phyloP scores from a whole-genome alignment of 2,888 invertebrate genomes.

The Buathra laborator region DNA sequence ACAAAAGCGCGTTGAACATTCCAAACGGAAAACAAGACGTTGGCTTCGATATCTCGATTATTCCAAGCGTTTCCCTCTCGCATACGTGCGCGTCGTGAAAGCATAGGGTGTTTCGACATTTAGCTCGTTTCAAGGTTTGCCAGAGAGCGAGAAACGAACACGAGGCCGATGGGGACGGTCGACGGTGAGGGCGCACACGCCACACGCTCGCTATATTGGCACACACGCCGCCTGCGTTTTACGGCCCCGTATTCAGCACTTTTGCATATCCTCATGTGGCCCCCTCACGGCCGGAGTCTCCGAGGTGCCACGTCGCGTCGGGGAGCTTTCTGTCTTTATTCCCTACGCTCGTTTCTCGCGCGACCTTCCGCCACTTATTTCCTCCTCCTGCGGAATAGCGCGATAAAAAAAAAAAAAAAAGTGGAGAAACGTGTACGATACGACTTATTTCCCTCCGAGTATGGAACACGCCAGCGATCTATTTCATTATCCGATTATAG shows the following conservation, averaged over 20 bases:
- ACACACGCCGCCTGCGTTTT: slow-evolving; percentile 83
- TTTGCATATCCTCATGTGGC: slow-evolving; percentile 79
- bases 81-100: slow-evolving; percentile 29
- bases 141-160: slow-evolving; percentile 49
- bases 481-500: background rate
- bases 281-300: slow-evolving; percentile 60
- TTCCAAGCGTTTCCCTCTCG: slow-evolving; percentile 60
- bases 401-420: background rate
- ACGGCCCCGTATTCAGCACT: slow-evolving; percentile 83
- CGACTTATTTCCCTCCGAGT: slow-evolving; percentile 53
- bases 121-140: slow-evolving; percentile 63
- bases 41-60: slow-evolving; percentile 78
- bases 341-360: slow-evolving; percentile 32
- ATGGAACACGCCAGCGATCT: slow-evolving; percentile 26
- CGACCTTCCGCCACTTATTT: slow-evolving; percentile 35
- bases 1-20: slow-evolving; percentile 15
- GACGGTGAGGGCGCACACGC: slow-evolving; percentile 45
- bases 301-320: slow-evolving; percentile 13
- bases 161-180: background rate
- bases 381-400: slow-evolving; percentile 14
- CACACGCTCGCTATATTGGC: slow-evolving; percentile 80
- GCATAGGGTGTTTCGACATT: slow-evolving; percentile 65
- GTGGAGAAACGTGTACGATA: slow-evolving; percentile 39
- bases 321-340: slow-evolving; percentile 21
- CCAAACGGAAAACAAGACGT: slow-evolving; percentile 55